Base-by-base conservation (phyloP, 2,113 vertebrate genomes). In the Aegotheles bennettii region DNA sequence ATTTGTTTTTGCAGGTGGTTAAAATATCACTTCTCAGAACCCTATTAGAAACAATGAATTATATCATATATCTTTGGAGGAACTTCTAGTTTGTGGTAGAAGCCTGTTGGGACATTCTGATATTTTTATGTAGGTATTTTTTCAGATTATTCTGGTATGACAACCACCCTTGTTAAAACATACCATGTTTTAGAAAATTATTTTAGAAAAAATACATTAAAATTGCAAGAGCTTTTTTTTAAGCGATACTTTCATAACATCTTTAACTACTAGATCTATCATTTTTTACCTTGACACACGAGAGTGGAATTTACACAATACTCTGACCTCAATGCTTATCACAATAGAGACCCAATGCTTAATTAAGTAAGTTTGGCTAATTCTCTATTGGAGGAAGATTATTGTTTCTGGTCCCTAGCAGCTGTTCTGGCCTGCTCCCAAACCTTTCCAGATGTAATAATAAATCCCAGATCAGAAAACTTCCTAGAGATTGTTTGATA, bases 1-100 rank as follows among this genome's bases (percentile, higher is more conserved):
- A 87, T 95, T 93, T 98, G 92, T 70, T 97, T 97, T 95, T 96
- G 67, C 67, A 96, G 93, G 75, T 70, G 86, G 84, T 53, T 96
- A 93, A 97, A 95, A 94, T 88, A 86, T 84, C 95, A 93, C 76
- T 87, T 96, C 79, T 48, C 89, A 85, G 69, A 96, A 86, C 67
- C 31, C 76, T 77, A 87, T 95, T 95, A 93, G 68, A 70, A 95
- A 47, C 50, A 89, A 91, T 88, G 74, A 97, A 97, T 95, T 90
- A 96, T 93, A 93, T 73, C 77, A 89, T 61, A 94, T 23, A 60
- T 35, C 80, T 90, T 81, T 43, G 42, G 74, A 84, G 36, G 73
- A 96, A 80, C 31, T 29, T 25, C 8, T 69, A 50, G 45, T 47
- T 87, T 83, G 38, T 88, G 60, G 75, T 83, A 84, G 51, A 94